A percentile compares a stretch with the other conserved stretches of the same genome.
phyloP scores from a whole-genome alignment of 2,888 invertebrate species.

The Andrena haemorrhoa region DNA sequence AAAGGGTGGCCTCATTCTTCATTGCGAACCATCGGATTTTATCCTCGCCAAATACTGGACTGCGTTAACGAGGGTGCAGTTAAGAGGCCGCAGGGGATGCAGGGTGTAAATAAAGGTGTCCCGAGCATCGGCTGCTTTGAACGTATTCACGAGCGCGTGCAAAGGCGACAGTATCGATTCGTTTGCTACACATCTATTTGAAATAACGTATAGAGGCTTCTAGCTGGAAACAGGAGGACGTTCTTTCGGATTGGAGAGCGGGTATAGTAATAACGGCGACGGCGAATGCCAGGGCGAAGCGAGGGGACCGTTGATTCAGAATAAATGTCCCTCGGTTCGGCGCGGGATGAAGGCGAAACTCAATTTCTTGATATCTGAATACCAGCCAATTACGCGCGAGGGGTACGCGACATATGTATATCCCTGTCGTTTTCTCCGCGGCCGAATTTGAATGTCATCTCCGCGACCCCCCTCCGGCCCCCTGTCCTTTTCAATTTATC shows the following conservation, averaged over 20 bases:
- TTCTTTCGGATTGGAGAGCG: neutral
- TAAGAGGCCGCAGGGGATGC: neutral
- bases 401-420: slow-evolving; percentile 76
- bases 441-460: slow-evolving; percentile 83
- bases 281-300: slow-evolving; percentile 19
- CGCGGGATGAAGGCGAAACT: slow-evolving; percentile 76
- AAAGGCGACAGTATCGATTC: neutral
- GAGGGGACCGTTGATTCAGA: slow-evolving; percentile 43
- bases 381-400: slow-evolving; percentile 81
- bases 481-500: slow-evolving; percentile 81
- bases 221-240: neutral
- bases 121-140: neutral
- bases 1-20: slow-evolving; percentile 43
- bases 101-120: slow-evolving; percentile 16
- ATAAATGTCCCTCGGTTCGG: slow-evolving; percentile 58
- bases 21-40: slow-evolving; percentile 43
- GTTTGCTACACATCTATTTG: neutral
- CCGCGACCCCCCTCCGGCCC: slow-evolving; percentile 49
- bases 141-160: neutral
- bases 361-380: slow-evolving; percentile 82
- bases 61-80: slow-evolving; percentile 38
- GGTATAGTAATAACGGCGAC: slow-evolving; percentile 32
- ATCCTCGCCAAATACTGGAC: slow-evolving; percentile 46
- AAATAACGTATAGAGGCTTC: neutral
- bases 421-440: slow-evolving; percentile 80